Evolutionary conservation across 1,140 invertebrate genomes (phyloP), one percentile per base, ranked within the genome.

Genomic region (Drosophila virilis): DNA sequence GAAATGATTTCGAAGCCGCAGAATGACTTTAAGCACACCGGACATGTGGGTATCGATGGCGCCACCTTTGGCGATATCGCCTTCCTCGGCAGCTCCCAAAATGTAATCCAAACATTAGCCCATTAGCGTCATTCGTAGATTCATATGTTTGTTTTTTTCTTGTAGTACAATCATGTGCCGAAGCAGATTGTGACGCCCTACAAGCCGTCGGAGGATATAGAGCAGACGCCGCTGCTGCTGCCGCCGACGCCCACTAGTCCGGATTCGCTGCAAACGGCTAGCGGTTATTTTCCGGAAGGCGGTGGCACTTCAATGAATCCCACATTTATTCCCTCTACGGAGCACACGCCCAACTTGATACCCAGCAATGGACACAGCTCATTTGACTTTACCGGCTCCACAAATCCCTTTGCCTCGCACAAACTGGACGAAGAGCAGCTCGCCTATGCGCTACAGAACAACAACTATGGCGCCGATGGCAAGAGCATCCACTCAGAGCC

Each of bases 1-100:
- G 97, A 98, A 85, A 98, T 99, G 98, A 99, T 99, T 77, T 98
- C 98, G 9, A 95, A 96, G 35, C 98, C 99, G 0, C 97, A 99
- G 92, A 98, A 98, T 38, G 98, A 99, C 93, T 95, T 99, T 0
- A 98, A 98, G 90, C 98, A 99, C 91, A 99, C 98, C 0, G 97
- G 97, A 1, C 98, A 99, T 92, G 97, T 99, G 5, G 98, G 99
- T 2, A 94, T 98, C 10, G 98, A 99, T 92, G 98, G 98, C 6
- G 97, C 97, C 60, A 98, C 98, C 90, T 99, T 99, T 92, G 98
- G 98, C 0, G 98, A 99, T 92, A 95, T 99, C 55, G 96, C 97
- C 48, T 98, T 98, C 86, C 93, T 98, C 17, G 91, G 91, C n/a
- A 92, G 82, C 57, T 91, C 91, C 1, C 92, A 92, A 59, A 94